Evolutionary conservation across 2,888 invertebrate species (phyloP).

Genomic region (Calephelis perditalis): DNA sequence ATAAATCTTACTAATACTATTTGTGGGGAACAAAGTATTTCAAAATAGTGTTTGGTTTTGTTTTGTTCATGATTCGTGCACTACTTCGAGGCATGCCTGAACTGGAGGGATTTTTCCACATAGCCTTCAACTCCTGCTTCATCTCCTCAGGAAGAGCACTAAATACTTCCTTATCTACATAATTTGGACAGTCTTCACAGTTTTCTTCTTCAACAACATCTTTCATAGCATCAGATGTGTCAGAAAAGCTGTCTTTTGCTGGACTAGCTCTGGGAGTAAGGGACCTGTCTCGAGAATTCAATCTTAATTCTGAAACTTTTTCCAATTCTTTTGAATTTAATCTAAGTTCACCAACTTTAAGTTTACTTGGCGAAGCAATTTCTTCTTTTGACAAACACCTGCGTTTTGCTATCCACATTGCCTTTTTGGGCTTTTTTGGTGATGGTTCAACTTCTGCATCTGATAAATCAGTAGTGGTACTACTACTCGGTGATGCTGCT

Average conservation of each 20-base stretch:
- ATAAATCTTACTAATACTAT: constrained; percentile 76
- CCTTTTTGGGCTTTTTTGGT: constrained; percentile 83
- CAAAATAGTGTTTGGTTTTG: constrained; percentile 80
- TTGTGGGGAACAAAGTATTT: constrained; percentile 84
- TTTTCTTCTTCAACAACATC: constrained; percentile 55
- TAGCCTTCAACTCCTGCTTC: constrained; percentile 84
- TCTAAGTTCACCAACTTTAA: constrained; percentile 82
- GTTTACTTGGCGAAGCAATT: constrained; percentile 83
- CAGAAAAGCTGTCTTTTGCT: constrained; percentile 62
- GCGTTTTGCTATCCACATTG: constrained; percentile 70
- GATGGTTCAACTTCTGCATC: constrained; percentile 85
- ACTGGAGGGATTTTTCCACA: constrained; percentile 78
- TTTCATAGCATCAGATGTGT: constrained; percentile 61
- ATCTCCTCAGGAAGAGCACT: constrained; percentile 83
- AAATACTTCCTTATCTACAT: constrained; percentile 83
- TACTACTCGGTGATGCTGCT: constrained; percentile 67
- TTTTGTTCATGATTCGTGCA: constrained; percentile 72
- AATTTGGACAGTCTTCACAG: constrained; percentile 80
- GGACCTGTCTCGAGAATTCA: constrained; percentile 65
- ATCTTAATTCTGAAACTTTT: constrained; percentile 67
- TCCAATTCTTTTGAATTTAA: constrained; percentile 81
- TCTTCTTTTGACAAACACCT: constrained; percentile 67
- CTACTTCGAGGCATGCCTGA: constrained; percentile 60
- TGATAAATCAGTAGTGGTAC: constrained; percentile 78
- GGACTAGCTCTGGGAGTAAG: constrained; percentile 68